Percentiles rank a stretch among this genome's conserved stretches.
Evolutionary conservation across 2,113 vertebrate genomes (phyloP).

Genomic region (Polypterus bichir): DNA sequence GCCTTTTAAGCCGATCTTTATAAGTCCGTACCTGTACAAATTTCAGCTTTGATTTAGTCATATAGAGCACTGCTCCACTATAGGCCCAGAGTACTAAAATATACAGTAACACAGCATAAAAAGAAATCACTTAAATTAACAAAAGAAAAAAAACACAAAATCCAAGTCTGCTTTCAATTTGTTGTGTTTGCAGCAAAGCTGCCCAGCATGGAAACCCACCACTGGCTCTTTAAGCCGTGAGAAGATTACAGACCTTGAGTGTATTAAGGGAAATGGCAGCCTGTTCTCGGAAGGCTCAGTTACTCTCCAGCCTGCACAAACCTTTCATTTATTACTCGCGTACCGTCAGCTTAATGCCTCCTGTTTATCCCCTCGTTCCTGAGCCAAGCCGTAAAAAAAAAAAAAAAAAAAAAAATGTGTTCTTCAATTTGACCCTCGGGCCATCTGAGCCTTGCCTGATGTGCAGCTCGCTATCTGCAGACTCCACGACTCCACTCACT

Average conservation of each 20-base stretch:
- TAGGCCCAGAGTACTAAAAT: no score
- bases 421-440: conserved; percentile 6
- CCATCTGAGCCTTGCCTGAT: conserved; percentile 9
- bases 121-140: no score
- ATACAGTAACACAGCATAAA: no score
- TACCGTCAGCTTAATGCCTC: not conserved
- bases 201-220: no score
- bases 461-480: conserved; percentile 11
- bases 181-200: no score
- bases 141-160: not conserved
- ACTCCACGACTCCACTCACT: conserved; percentile 23
- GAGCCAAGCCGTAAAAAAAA: conserved; percentile 17
- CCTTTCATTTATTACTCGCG: not conserved
- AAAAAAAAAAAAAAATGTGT: conserved; percentile 14
- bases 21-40: no score
- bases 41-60: no score
- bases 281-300: not conserved
- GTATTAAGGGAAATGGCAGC: not conserved
- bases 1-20: no score
- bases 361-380: conserved; percentile 3
- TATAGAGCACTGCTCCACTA: no score
- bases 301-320: conserved; percentile 2
- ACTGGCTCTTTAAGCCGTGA: not conserved
- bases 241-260: not conserved
- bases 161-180: not conserved